Evolutionary conservation across 2,888 invertebrate genomes (phyloP).

Genomic region (Calliopum simillimum): DNA sequence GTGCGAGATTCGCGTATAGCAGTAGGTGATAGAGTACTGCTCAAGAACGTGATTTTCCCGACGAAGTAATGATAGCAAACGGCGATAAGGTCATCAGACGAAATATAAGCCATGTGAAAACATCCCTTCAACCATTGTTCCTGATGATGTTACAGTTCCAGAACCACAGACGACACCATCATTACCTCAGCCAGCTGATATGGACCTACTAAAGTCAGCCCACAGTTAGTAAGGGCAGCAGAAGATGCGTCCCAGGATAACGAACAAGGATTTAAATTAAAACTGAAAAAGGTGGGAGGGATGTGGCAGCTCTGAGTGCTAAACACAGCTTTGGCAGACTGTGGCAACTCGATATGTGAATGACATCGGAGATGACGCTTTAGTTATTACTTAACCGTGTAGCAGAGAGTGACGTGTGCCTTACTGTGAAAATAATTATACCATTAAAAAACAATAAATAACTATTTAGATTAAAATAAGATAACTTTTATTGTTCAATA

Average conservation of each 20-base stretch:
- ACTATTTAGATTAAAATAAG: no score
- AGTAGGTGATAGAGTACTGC: conserved; percentile 39
- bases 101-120: conserved; percentile 38
- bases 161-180: no score
- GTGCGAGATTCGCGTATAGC: conserved; percentile 30
- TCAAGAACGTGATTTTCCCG: conserved; percentile 35
- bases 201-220: conserved; percentile 21
- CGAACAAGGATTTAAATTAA: conserved; percentile 37
- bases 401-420: no score
- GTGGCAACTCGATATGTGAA: background rate
- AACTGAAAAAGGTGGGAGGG: conserved; percentile 42
- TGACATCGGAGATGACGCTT: no score
- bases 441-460: no score
- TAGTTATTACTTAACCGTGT: no score
- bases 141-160: background rate
- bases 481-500: no score
- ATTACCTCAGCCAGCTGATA: conserved; percentile 28
- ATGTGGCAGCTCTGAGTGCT: conserved; percentile 32
- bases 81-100: conserved; percentile 30
- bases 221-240: conserved; percentile 25
- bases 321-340: no score
- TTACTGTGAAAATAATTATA: no score
- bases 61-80: conserved; percentile 28
- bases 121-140: conserved; percentile 12
- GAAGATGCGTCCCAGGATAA: conserved; percentile 20